phyloP scores from a whole-genome alignment of 1,140 invertebrate genomes.

The Belonocnema kinseyi region DNA sequence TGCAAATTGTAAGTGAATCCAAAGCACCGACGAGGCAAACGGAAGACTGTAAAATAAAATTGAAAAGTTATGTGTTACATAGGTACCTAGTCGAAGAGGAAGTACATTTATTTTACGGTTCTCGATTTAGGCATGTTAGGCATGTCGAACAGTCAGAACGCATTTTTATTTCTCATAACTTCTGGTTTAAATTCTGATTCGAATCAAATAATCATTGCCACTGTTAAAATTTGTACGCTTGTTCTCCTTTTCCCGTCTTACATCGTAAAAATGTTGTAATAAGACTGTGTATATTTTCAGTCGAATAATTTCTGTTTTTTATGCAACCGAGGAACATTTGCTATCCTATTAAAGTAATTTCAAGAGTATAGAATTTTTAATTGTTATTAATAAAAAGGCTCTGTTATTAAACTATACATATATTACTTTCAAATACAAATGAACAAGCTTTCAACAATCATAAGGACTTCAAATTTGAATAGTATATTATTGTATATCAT shows the following conservation, averaged over 20 bases:
- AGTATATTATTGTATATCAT: too few relatives aligned
- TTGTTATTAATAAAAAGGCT: neutral
- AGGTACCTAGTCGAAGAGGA: neutral
- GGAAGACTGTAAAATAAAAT: conserved; percentile 11
- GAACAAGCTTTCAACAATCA: too few relatives aligned
- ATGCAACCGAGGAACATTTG: neutral
- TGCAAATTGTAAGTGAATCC: conserved; percentile 24
- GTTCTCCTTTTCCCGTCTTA: conserved; percentile 1
- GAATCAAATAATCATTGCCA: conserved; percentile 24
- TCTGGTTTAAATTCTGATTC: neutral
- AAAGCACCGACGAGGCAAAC: conserved; percentile 14
- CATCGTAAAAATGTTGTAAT: conserved; percentile 18
- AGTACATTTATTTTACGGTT: neutral
- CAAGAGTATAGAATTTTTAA: neutral
- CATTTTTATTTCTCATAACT: neutral
- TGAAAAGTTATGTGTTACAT: neutral
- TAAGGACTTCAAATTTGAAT: too few relatives aligned
- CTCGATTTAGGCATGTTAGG: conserved; percentile 3
- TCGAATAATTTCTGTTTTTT: neutral
- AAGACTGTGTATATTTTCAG: neutral
- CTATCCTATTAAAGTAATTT: neutral
- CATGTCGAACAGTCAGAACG: neutral
- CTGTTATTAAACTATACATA: too few relatives aligned
- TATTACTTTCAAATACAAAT: too few relatives aligned
- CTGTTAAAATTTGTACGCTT: conserved; percentile 8